Base-by-base conservation (phyloP, 2,888 invertebrate genomes). In the Apodemia zela region DNA sequence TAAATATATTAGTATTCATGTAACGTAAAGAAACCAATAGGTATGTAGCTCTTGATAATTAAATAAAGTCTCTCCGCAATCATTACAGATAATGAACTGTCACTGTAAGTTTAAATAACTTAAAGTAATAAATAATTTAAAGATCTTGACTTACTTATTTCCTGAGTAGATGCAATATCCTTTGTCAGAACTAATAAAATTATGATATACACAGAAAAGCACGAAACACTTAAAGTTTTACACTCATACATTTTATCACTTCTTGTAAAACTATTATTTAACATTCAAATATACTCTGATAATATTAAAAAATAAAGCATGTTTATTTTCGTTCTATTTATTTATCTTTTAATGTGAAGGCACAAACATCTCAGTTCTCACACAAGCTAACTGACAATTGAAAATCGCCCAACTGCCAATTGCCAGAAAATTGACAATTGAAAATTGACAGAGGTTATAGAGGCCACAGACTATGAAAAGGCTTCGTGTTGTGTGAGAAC, bases 111-210 rank as follows among this genome's bases (percentile, higher is more conserved):
- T 25, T 15, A 18, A 54, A 25, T 54, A 25, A 54, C 21, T 25
- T 54, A 25, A 25, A 15, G 13, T 25, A 25, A 21, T 54, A 21
- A 54, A 54, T 54, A 25, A 54, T 15, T 25, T 13, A 25, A 54
- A 54, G 25, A 21, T 51, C 15, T 21, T 54, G 18, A 86, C 89
- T 89, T 82, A 89, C 89, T 82, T 71, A 82, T 71, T 75, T 81
- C 75, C 73, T 80, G 81, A 69, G 88, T 84, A 75, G 76, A 78
- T 65, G 78, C 82, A 68, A 75, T 76, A 74, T 82, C 81, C 86
- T 87, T 86, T 86, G 87, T 87, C 79, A 83, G 76, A 68, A 79
- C 77, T 76, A 85, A 76, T 76, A 87, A 76, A 82, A 87, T 75
- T 75, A 85, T 75, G 75, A 82, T 81, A 82, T 74, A 76, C 80